A percentile compares a stretch with the other conserved stretches of the same genome.
Evolutionary conservation across 2,113 vertebrate species (phyloP).

Genomic region (Colistium nudipinnis): DNA sequence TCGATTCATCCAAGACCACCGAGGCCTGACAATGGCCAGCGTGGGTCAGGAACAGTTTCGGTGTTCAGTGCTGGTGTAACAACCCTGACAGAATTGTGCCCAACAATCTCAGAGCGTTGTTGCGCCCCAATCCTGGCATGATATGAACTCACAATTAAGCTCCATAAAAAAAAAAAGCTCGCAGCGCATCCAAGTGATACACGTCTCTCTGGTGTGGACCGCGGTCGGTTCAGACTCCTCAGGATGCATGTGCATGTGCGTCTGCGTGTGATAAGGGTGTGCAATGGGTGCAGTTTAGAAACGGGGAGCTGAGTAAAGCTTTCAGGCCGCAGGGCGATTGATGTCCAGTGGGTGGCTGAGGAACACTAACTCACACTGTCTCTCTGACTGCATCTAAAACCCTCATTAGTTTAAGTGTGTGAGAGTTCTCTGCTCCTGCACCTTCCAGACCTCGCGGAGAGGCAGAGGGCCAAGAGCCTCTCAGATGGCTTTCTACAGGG

Average conservation of each 20-base stretch:
- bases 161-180: not conserved
- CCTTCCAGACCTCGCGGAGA: conserved; percentile 36
- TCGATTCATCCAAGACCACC: too few species aligned
- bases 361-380: conserved; percentile 63
- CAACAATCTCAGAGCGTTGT: not conserved
- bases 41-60: not conserved
- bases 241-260: not conserved
- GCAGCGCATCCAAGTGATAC: not conserved
- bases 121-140: not conserved
- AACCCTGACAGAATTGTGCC: not conserved
- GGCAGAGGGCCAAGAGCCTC: conserved; percentile 45
- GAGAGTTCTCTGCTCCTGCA: conserved; percentile 44
- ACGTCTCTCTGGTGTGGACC: not conserved
- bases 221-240: conserved; percentile 12
- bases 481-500: conserved; percentile 35
- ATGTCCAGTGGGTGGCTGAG: conserved; percentile 55
- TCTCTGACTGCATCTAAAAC: conserved; percentile 63
- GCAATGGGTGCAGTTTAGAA: conserved; percentile 43
- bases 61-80: not conserved
- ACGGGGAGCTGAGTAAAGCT: conserved; percentile 53
- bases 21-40: not conserved
- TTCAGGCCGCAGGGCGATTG: conserved; percentile 50
- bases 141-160: not conserved
- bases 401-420: conserved; percentile 76
- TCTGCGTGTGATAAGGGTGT: conserved; percentile 25